Conservation (phyloP, 2,797 vertebrate genomes). For the Pyrocephalus nanus region DNA sequence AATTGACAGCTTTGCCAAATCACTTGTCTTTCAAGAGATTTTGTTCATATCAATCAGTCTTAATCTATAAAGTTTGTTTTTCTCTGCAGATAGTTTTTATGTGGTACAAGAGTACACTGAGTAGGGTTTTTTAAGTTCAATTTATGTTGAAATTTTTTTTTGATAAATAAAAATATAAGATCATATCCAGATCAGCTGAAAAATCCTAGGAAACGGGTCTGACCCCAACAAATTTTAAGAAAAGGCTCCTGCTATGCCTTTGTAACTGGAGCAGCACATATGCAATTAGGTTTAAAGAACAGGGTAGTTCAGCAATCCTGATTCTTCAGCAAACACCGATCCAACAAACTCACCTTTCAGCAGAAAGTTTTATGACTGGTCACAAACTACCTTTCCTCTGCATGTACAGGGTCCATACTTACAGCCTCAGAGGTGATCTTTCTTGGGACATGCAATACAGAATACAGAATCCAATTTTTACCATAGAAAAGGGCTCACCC, state of each 20-base stretch:
- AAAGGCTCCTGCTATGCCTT: background rate
- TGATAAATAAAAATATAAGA: background rate
- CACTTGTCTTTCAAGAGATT: background rate
- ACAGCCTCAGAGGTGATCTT: background rate
- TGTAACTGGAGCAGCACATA: background rate
- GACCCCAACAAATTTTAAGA: background rate
- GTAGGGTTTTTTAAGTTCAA: background rate
- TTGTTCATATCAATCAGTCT: background rate
- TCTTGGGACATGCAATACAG: background rate
- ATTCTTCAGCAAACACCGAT: background rate
- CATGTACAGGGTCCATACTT: background rate
- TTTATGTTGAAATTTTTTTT: background rate
- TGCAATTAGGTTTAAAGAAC: background rate
- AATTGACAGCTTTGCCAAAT: background rate
- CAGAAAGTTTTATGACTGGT: background rate
- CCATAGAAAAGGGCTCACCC: background rate
- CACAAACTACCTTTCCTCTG: background rate
- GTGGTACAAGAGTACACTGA: background rate
- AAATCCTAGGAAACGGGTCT: background rate
- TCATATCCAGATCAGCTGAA: background rate
- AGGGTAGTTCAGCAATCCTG: background rate
- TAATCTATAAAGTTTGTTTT: constrained; percentile 4
- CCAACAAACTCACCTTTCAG: background rate
- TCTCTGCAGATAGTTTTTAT: background rate
- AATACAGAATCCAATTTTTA: background rate